phyloP scores from a whole-genome alignment of 2,797 vertebrate species.

The Psittacula derbiana region DNA sequence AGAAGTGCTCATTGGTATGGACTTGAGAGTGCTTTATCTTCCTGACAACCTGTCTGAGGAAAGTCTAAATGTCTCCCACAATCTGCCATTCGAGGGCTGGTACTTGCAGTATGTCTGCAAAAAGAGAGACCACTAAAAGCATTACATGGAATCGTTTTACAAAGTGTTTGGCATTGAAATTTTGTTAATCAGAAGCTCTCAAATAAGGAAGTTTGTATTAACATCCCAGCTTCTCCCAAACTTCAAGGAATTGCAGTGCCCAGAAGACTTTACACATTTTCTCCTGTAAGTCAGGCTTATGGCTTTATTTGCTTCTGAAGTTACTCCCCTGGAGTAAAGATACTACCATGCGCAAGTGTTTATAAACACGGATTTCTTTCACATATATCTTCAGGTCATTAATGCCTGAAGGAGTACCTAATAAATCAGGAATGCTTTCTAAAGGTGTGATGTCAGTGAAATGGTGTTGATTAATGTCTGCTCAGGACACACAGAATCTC shows the following conservation, averaged over 20 bases:
- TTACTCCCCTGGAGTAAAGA: not conserved
- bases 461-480: not conserved
- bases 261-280: not conserved
- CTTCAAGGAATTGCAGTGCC: not conserved
- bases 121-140: not conserved
- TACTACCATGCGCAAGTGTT: not conserved
- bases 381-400: slow-evolving; percentile 11
- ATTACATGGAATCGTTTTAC: rapidly evolving
- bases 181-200: not conserved
- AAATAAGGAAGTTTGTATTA: not conserved
- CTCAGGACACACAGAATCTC: not conserved
- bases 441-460: not conserved
- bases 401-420: not conserved
- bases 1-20: slow-evolving; percentile 27
- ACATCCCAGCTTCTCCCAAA: not conserved
- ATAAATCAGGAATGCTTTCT: not conserved
- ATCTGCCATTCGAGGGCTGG: not conserved
- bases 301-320: not conserved
- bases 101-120: not conserved
- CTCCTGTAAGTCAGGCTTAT: not conserved
- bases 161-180: not conserved
- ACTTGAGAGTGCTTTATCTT: slow-evolving; percentile 35
- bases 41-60: not conserved
- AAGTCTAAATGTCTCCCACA: not conserved
- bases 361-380: not conserved